These are phyloP conservation scores for Melanotaenia duboulayi DNA, from an alignment of 2,113 vertebrate species.

Conservation along the genomic window DNA sequence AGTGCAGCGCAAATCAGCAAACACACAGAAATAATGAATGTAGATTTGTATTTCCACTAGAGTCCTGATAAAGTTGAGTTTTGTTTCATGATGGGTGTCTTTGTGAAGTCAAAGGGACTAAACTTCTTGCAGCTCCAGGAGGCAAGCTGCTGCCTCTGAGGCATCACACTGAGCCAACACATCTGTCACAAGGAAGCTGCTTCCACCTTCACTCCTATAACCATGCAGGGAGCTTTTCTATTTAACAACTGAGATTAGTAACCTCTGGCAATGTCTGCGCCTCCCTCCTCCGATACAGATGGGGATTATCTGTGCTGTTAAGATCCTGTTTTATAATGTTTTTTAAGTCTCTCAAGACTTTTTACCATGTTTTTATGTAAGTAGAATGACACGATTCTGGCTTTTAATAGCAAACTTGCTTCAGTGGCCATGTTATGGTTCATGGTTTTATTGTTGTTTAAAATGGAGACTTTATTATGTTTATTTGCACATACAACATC, in stretches of 20 bases:
- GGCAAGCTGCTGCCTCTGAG: neutral
- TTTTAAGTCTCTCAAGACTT: neutral
- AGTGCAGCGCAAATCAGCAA: too few relatives aligned
- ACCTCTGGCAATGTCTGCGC: constrained; percentile 8
- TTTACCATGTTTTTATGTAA: neutral
- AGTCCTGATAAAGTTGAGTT: too few relatives aligned
- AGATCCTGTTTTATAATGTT: neutral
- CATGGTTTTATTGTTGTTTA: too few relatives aligned
- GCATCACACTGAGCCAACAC: neutral
- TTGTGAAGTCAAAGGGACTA: too few relatives aligned
- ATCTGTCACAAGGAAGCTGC: constrained; percentile 1
- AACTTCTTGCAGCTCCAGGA: neutral
- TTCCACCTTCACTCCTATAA: neutral
- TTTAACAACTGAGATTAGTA: neutral
- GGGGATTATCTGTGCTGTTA: neutral
- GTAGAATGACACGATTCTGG: too few relatives aligned
- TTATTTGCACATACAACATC: too few relatives aligned
- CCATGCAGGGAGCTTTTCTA: neutral
- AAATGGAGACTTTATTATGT: too few relatives aligned
- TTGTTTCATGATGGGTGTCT: too few relatives aligned
- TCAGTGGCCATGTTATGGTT: too few relatives aligned
- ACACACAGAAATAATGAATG: too few relatives aligned
- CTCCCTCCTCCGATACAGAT: neutral
- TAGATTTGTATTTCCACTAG: too few relatives aligned
- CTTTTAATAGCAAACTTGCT: too few relatives aligned